Evolutionary conservation across 2,888 invertebrate genomes (phyloP), one percentile per base, ranked within the genome.

Genomic region (Parnassius smintheus): DNA sequence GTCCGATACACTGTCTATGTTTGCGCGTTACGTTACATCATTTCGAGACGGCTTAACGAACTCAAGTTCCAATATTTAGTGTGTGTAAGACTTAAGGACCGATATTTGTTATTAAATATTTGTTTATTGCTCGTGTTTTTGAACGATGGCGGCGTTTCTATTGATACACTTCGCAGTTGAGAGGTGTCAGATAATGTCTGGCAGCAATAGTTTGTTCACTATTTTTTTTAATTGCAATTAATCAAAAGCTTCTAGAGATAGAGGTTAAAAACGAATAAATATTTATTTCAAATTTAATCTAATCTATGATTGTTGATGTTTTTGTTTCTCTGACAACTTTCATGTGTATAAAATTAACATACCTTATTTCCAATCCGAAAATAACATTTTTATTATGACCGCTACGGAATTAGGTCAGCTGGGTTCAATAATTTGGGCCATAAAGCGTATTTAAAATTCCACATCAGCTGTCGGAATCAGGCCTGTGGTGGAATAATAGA

Each of bases 51-150:
- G 82, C 85, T 87, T 88, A 88, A 86, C 86, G 84, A 82, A 81
- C 83, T 74, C 77, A 80, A 80, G 81, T 83, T 82, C 83, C 86
- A 88, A 89, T 88, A 87, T 89, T 84, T 85, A 85, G 86, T 87
- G 83, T 88, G 82, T 85, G 81, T 81, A 84, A 76, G 82, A 83
- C 83, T 87, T 88, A 82, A 88, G 84, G 80, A 78, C 79, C 77
- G 79, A 81, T 89, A 83, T 91, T 91, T 88, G 83, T 76, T 72
- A 72, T 83, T 81, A 86, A 91, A 91, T 90, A 90, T 91, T 90
- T 79, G 84, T 82, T 81, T 76, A 81, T 85, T 83, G 83, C 81
- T 83, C 80, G 80, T 78, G 82, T 83, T 83, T 85, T 82, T 77
- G 77, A 81, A 78, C 75, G 75, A 80, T 77, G 70, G 70, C 76